phyloP scores from a whole-genome alignment of 2,797 vertebrate genomes.

The Pseudomugil tenellus region DNA sequence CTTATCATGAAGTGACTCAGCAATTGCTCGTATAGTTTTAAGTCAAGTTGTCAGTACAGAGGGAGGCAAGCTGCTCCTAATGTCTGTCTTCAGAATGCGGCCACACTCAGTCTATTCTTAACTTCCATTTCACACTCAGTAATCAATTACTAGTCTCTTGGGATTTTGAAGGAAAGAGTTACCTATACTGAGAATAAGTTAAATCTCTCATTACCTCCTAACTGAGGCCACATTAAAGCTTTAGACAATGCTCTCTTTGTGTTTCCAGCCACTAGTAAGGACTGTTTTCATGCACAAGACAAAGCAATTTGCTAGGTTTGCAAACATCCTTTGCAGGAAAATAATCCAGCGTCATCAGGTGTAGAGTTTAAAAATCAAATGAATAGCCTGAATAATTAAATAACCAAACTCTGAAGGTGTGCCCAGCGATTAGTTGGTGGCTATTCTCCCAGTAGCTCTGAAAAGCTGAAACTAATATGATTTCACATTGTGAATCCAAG shows the following conservation, averaged over 20 bases:
- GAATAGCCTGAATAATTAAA: conserved; percentile 81
- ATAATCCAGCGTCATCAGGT: conserved; percentile 80
- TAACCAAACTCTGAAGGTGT: conserved; percentile 72
- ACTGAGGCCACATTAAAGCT: conserved; percentile 81
- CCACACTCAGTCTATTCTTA: conserved; percentile 57
- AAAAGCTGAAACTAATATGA: conserved; percentile 81
- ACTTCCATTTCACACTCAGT: conserved; percentile 77
- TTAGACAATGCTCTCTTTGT: conserved; percentile 79
- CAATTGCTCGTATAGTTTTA: conserved; percentile 34
- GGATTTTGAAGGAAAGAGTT: conserved; percentile 65
- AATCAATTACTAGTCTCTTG: conserved; percentile 79
- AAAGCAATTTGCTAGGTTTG: conserved; percentile 82
- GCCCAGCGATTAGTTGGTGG: conserved; percentile 68
- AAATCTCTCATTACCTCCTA: conserved; percentile 74
- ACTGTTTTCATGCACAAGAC: conserved; percentile 74
- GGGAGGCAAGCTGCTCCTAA: conserved; percentile 37
- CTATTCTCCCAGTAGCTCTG: conserved; percentile 71
- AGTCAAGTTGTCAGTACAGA: conserved; percentile 41
- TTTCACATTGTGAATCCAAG: conserved; percentile 77
- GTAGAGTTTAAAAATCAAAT: conserved; percentile 76
- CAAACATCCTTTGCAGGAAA: conserved; percentile 73
- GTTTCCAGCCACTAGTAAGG: conserved; percentile 76
- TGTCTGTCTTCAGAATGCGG: conserved; percentile 51
- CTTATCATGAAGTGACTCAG: conserved; percentile 49
- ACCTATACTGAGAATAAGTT: conserved; percentile 69